Base-by-base conservation (phyloP, 2,888 invertebrate genomes). In the Dasysyrphus albostriatus region DNA sequence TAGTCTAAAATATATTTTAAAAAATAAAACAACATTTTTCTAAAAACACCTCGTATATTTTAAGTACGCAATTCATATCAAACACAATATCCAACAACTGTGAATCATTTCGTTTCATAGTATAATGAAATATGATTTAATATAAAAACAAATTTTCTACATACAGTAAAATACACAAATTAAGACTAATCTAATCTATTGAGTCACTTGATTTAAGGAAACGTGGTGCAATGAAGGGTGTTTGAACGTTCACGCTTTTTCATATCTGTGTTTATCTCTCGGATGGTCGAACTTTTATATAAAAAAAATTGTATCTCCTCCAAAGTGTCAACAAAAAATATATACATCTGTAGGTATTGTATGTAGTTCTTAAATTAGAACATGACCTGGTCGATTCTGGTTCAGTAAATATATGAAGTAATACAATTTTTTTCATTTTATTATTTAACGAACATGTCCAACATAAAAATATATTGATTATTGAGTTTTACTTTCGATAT, bases 121-220 rank as follows among this genome's bases (percentile, higher is more conserved):
- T 24, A 42, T 8, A 14, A 42, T 32, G 12, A 19, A 54, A 34
- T 6, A 56, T 24, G 16, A 10, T 16, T 47, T n/a, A 44, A 44
- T n/a, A 44, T 44, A n/a, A 3, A 16, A 16, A 3, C 2, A 19
- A 49, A 49, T 12, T 19, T 0, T 8, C 12, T 14, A 37, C 12
- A 16, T 19, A n/a, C 34, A 32, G 29, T 19, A 16, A 32, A 42
- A 8, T 12, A 9, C 12, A 39, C 7, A 16, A 16, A 29, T n/a
- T 58, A 47, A 37, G 19, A 49, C 32, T 19, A n/a, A 59, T 56
- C 42, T 54, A 44, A 44, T 44, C 24, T 37, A 16, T 24, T 63
- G 24, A 72, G 9, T 63, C 54, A 63, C 7, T 19, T 19, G 12
- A 51, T 39, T 42, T 8, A 39, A 56, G 19, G 14, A 32, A 56